Conservation (phyloP, 2,113 vertebrate species). For the Delphinapterus leucas region DNA sequence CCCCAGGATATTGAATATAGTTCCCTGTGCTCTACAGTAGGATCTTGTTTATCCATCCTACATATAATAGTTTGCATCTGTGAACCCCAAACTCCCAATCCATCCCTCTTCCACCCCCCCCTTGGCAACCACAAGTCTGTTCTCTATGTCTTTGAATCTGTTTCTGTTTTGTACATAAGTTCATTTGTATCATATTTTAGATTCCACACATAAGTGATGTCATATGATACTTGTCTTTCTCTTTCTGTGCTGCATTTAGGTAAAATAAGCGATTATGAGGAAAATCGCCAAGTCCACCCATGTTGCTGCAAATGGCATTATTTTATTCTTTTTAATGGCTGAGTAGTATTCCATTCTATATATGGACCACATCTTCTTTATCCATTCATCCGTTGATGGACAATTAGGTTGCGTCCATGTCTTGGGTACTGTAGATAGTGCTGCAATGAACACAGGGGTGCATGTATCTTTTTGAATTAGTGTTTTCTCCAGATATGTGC, state of each 20-base stretch:
- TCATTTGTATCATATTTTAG: not conserved
- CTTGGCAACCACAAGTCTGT: not conserved
- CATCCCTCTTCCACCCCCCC: not conserved
- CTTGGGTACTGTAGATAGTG: not conserved
- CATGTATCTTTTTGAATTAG: not conserved
- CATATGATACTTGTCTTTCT: not conserved
- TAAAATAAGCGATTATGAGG: no score
- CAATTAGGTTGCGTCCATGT: not conserved
- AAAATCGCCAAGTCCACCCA: not conserved
- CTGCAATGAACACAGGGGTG: not conserved
- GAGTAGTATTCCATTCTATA: not conserved
- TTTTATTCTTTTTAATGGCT: not conserved
- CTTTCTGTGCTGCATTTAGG: no score
- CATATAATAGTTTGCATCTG: not conserved
- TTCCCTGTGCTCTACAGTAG: not conserved
- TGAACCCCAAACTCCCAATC: not conserved
- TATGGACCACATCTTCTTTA: not conserved
- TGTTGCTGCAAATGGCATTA: not conserved
- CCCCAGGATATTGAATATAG: not conserved
- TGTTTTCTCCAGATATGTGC: not conserved
- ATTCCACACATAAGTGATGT: not conserved
- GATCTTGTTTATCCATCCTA: not conserved
- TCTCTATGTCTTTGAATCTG: not conserved
- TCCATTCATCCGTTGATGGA: not conserved
- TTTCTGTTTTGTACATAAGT: not conserved